A percentile compares a stretch with the other conserved stretches of the same genome.
These are phyloP conservation scores for Heliornis fulica DNA, from an alignment of 2,113 vertebrate genomes.

Conservation along the genomic window DNA sequence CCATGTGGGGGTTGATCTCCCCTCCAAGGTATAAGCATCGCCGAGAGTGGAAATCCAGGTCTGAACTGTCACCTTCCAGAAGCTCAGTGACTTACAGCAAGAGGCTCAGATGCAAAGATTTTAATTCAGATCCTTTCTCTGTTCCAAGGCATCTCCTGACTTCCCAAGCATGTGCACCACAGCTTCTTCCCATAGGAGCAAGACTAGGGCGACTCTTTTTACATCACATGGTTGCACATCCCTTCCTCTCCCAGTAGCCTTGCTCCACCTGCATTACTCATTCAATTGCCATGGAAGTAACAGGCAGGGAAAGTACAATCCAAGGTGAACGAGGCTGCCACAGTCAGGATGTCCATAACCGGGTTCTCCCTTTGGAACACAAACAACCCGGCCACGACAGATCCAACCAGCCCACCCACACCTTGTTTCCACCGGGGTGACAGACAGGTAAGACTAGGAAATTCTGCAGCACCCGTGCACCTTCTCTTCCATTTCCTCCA, in stretches of 20 bases:
- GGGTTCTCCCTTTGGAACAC: conserved; percentile 20
- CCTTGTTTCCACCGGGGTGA: not conserved
- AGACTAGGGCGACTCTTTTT: not conserved
- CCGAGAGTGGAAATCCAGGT: not conserved
- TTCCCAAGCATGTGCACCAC: not conserved
- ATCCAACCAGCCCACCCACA: not conserved
- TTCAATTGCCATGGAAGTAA: conserved; percentile 3
- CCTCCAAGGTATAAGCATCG: not conserved
- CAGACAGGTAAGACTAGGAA: conserved; percentile 74
- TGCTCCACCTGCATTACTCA: not conserved
- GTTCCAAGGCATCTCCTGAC: not conserved
- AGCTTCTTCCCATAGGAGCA: not conserved
- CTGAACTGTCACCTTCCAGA: not conserved
- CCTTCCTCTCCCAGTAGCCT: not conserved
- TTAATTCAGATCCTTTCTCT: not conserved
- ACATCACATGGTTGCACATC: not conserved
- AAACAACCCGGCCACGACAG: not conserved
- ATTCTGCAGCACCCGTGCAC: conserved; percentile 89
- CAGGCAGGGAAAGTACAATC: conserved; percentile 22
- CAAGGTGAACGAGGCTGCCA: not conserved
- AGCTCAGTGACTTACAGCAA: not conserved
- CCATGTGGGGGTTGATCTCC: not conserved
- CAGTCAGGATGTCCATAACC: conserved; percentile 5
- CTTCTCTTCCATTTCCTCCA: conserved; percentile 89
- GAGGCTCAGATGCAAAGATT: conserved; percentile 14